Evolutionary conservation across 2,113 vertebrate species (phyloP).

Genomic region (Platysteira castanea): DNA sequence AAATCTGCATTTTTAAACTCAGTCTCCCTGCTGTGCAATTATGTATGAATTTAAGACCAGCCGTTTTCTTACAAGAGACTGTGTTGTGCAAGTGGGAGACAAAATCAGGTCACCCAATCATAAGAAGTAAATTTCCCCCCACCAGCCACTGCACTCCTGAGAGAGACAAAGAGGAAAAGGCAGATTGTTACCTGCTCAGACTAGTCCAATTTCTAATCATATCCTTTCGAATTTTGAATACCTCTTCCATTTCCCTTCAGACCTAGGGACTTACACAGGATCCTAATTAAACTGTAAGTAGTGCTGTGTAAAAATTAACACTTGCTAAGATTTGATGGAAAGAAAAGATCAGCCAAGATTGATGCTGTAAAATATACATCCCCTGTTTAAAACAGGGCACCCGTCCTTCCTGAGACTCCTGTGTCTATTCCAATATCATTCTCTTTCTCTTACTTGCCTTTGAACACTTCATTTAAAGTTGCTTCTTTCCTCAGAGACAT

Average conservation of each 20-base stretch:
- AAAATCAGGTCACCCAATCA: constrained; percentile 70
- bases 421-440: neutral
- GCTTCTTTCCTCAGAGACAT: neutral
- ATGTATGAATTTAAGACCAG: constrained; percentile 69
- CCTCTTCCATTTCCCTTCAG: neutral
- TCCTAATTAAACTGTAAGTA: constrained; percentile 22
- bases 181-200: constrained; percentile 17
- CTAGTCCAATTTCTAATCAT: constrained; percentile 21
- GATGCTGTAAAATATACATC: neutral
- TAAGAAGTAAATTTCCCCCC: constrained; percentile 55
- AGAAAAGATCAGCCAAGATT: neutral
- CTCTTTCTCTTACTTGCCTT: neutral
- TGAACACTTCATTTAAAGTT: neutral
- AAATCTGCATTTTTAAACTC: constrained; percentile 70
- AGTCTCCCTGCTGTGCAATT: constrained; percentile 70
- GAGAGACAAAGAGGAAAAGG: neutral
- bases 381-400: neutral
- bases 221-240: constrained; percentile 25
- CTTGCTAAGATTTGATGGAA: neutral
- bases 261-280: neutral
- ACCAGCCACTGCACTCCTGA: constrained; percentile 9
- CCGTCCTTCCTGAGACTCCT: neutral
- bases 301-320: neutral
- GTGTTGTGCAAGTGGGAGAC: constrained; percentile 32
- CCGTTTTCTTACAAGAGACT: constrained; percentile 43